Evolutionary conservation across 2,113 vertebrate species (phyloP).

Genomic region (Mesocricetus auratus): DNA sequence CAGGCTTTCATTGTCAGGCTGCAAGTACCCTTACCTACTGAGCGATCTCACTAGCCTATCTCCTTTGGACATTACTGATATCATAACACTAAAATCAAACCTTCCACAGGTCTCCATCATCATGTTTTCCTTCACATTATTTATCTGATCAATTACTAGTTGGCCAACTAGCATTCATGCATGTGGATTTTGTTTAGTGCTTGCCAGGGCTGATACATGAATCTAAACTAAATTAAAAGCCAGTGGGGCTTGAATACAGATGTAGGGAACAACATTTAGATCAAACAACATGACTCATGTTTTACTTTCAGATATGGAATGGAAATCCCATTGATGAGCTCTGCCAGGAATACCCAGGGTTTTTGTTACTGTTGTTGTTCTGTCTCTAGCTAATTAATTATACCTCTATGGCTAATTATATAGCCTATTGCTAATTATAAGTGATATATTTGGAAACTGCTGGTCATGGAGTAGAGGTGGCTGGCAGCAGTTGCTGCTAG

Average conservation of each 20-base stretch:
- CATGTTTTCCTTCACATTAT: neutral
- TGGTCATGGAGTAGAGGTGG: neutral
- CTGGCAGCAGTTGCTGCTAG: neutral
- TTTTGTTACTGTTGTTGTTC: neutral
- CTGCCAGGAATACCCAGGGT: neutral
- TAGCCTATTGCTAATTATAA: neutral
- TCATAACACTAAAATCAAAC: neutral
- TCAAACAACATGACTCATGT: neutral
- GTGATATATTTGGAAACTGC: neutral
- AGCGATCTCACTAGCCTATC: neutral
- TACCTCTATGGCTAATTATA: neutral
- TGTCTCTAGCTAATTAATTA: neutral
- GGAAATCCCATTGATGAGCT: neutral
- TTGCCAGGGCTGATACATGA: neutral
- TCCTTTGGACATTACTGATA: neutral
- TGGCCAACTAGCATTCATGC: constrained; percentile 4
- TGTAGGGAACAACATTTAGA: neutral
- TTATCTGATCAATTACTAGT: neutral
- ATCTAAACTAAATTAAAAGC: neutral
- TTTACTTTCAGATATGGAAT: neutral
- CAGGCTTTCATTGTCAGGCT: too few relatives aligned
- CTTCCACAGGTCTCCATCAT: neutral
- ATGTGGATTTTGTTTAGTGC: neutral
- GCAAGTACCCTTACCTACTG: neutral
- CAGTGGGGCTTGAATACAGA: neutral